Percentiles rank a stretch among this genome's conserved stretches.
Evolutionary conservation across 2,797 vertebrate species (phyloP).

Genomic region (Chromobotia macracanthus): DNA sequence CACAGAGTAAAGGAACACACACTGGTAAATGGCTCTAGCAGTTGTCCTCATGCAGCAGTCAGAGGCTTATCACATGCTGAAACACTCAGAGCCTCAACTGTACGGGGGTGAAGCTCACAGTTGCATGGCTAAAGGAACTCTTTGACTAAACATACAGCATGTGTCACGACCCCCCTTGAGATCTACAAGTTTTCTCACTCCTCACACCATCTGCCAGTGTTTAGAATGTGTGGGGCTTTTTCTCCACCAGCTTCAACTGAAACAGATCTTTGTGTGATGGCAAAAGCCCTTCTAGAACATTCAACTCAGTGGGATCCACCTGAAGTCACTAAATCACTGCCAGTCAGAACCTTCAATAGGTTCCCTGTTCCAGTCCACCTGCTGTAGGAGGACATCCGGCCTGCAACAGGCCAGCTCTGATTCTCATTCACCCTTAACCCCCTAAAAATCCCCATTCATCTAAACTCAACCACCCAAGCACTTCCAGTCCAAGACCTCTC

Average conservation of each 20-base stretch:
- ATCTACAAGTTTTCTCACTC: conserved; percentile 15
- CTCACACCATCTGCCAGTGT: conserved; percentile 41
- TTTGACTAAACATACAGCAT: conserved; percentile 44
- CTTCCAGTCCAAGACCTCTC: neutral
- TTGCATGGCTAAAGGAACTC: conserved; percentile 19
- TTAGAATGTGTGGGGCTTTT: conserved; percentile 37
- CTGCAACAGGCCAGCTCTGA: neutral
- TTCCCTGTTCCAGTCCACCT: conserved; percentile 51
- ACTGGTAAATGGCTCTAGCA: conserved; percentile 21
- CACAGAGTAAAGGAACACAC: conserved; percentile 45
- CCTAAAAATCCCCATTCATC: neutral
- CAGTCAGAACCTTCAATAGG: conserved; percentile 36
- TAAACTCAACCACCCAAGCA: conserved; percentile 3
- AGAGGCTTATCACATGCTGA: conserved; percentile 29
- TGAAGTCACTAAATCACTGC: conserved; percentile 53
- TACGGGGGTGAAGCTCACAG: conserved; percentile 6
- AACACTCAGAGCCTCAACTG: conserved; percentile 24
- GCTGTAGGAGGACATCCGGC: conserved; percentile 39
- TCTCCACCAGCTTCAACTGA: conserved; percentile 26
- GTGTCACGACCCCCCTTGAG: conserved; percentile 39
- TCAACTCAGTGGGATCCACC: conserved; percentile 17
- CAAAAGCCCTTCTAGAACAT: conserved; percentile 14
- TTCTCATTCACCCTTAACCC: neutral
- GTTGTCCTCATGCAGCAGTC: conserved; percentile 3
- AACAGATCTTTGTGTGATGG: conserved; percentile 42